Percentiles rank a stretch among this genome's conserved stretches.
Conservation (phyloP, 1,140 invertebrate species). For the Pseudachorutes palmiensis region DNA sequence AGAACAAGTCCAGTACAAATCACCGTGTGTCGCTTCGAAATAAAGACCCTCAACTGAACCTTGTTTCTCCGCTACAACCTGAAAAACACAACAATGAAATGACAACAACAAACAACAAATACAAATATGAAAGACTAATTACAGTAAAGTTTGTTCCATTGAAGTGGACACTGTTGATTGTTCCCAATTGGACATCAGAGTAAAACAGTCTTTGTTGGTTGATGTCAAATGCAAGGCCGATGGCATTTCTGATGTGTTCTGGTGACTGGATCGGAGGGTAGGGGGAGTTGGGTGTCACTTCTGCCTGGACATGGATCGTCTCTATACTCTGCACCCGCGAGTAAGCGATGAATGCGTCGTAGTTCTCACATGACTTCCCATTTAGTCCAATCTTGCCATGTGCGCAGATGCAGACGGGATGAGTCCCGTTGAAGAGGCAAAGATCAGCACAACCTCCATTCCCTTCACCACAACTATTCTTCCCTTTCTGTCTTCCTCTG, state of each 20-base stretch:
- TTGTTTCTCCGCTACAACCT: conserved; percentile 49
- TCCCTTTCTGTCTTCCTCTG: conserved; percentile 49
- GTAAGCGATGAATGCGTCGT: conserved; percentile 66
- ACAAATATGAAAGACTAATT: conserved; percentile 14
- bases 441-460: conserved; percentile 72
- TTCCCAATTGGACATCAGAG: conserved; percentile 75
- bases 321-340: conserved; percentile 64
- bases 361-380: conserved; percentile 56
- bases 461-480: conserved; percentile 57
- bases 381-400: conserved; percentile 59
- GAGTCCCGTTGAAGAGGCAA: conserved; percentile 65
- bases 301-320: conserved; percentile 62
- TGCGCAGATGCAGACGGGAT: conserved; percentile 61
- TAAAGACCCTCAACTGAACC: conserved; percentile 37
- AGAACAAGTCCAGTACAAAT: conserved; percentile 68
- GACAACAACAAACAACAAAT: neutral
- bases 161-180: conserved; percentile 73
- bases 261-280: conserved; percentile 62
- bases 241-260: conserved; percentile 68
- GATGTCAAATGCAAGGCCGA: conserved; percentile 74
- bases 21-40: conserved; percentile 32
- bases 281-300: conserved; percentile 63
- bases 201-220: conserved; percentile 62
- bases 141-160: conserved; percentile 64
- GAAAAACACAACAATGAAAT: neutral